A percentile compares a stretch with the other conserved stretches of the same genome.
phyloP scores from a whole-genome alignment of 2,888 invertebrate genomes.

The Euproctis similis region DNA sequence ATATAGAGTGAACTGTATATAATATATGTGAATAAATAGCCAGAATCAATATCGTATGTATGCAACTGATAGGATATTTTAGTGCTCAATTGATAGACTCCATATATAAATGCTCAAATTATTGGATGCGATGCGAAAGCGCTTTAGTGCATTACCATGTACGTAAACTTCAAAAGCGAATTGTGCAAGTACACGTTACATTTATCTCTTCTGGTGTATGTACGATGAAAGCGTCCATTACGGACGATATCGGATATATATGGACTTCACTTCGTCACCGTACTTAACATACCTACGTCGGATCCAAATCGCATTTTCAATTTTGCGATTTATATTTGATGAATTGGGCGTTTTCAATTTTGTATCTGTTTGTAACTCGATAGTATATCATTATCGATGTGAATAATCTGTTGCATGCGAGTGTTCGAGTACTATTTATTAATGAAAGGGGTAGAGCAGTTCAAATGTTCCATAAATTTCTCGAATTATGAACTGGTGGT shows the following conservation, averaged over 20 bases:
- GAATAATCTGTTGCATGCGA: no score
- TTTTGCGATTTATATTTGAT: no score
- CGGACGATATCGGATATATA: no score
- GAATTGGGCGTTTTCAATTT: no score
- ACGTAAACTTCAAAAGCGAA: slow-evolving; percentile 60
- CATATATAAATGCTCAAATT: slow-evolving; percentile 48
- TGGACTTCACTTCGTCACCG: no score
- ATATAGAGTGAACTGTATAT: no score
- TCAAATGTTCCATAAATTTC: no score
- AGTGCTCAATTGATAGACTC: slow-evolving; percentile 38
- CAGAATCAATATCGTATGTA: slow-evolving; percentile 17
- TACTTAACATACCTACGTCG: background rate
- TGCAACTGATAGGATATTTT: slow-evolving; percentile 31
- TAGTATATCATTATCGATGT: background rate
- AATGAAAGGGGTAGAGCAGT: no score
- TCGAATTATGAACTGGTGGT: no score
- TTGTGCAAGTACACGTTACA: slow-evolving; percentile 54
- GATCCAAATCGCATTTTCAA: background rate
- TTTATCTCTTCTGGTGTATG: slow-evolving; percentile 47
- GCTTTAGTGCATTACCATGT: slow-evolving; percentile 57
- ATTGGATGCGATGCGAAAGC: slow-evolving; percentile 36
- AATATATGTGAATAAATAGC: slow-evolving; percentile 22
- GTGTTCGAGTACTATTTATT: no score
- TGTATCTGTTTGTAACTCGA: background rate
- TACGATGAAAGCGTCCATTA: slow-evolving; percentile 60